Base-by-base conservation (phyloP, 2,113 vertebrate species). In the Notothenia coriiceps region DNA sequence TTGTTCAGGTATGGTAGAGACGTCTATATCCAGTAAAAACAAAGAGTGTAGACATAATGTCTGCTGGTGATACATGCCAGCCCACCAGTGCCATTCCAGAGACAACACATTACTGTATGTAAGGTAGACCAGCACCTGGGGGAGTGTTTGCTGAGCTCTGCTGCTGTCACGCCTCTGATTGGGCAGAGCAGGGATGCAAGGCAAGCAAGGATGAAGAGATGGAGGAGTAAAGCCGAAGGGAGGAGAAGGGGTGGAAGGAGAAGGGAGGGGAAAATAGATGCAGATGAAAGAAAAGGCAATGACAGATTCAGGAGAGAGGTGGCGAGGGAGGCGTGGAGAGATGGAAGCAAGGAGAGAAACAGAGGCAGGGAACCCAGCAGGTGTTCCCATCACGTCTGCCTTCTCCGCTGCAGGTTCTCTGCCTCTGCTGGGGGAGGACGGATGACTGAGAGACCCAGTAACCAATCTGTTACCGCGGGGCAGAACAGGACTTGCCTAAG, bases 341-440 rank as follows among this genome's bases (percentile, higher is more conserved):
- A 91, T 85, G 72, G 80, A 86, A 83, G 81, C 74, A 47, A 73
- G 75, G 72, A 65, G 62, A 84, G 79, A 74, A 87, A 82, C 25
- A 59, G 82, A 89, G 83, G 83, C 90, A 87, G 88, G 85, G 83
- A 89, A 83, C 89, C 60, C 91, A 89, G 88, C 89, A 89, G 91
- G 90, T 88, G 92, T 64, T 87, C 88, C 49, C 89, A 80, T 86
- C 86, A 85, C 1, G 85, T 64, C 84, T 75, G 76, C 88, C 79
- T 87, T 69, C 68, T 83, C 65, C 12, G n/a, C 57, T 76, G 89
- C 85, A 79, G 76, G 72, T 79, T 70, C 77, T 80, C 79, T 85
- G 83, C 80, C 73, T 77, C 80, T 74, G 78, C 74, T 72, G 25
- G 70, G 49, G 90, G 79, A 67, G 66, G 77, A 69, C 11, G 4